phyloP scores from a whole-genome alignment of 2,797 vertebrate genomes.

The Helostoma temminkii region DNA sequence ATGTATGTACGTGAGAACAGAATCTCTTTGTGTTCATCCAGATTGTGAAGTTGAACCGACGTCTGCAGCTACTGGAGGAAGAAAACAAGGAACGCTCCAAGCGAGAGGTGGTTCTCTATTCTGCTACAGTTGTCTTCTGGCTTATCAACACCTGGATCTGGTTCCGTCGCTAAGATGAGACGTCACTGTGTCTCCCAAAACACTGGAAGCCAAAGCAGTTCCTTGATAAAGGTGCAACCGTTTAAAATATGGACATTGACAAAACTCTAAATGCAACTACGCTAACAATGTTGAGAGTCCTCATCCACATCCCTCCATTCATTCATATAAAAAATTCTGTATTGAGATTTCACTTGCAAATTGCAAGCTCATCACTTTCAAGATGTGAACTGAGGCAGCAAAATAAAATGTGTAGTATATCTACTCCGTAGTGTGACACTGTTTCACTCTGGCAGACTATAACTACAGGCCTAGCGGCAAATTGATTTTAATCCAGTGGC shows the following conservation, averaged over 20 bases:
- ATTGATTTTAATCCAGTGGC: neutral
- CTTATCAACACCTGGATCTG: slow-evolving; percentile 97
- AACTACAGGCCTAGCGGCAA: too few species aligned
- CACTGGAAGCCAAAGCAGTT: slow-evolving; percentile 59
- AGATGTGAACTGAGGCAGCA: neutral
- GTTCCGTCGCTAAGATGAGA: slow-evolving; percentile 90
- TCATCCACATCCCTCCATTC: neutral
- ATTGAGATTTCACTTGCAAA: slow-evolving; percentile 2
- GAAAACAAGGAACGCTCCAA: slow-evolving; percentile 96
- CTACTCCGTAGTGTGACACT: neutral
- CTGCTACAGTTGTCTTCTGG: slow-evolving; percentile 96
- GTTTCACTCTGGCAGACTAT: too few species aligned
- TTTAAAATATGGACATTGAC: slow-evolving; percentile 7
- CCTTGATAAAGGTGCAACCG: slow-evolving; percentile 42
- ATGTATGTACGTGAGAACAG: neutral
- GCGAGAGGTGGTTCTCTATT: slow-evolving; percentile 95
- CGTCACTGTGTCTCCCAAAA: slow-evolving; percentile 37
- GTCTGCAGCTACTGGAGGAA: slow-evolving; percentile 95
- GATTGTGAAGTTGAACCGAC: slow-evolving; percentile 98
- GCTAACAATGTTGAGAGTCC: neutral
- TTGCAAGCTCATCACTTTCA: neutral
- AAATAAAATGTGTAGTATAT: neutral
- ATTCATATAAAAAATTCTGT: slow-evolving; percentile 8
- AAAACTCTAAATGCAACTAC: slow-evolving; percentile 7
- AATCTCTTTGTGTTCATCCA: slow-evolving; percentile 59